phyloP scores from a whole-genome alignment of 2,888 invertebrate species.

The Nomada goodeniana region DNA sequence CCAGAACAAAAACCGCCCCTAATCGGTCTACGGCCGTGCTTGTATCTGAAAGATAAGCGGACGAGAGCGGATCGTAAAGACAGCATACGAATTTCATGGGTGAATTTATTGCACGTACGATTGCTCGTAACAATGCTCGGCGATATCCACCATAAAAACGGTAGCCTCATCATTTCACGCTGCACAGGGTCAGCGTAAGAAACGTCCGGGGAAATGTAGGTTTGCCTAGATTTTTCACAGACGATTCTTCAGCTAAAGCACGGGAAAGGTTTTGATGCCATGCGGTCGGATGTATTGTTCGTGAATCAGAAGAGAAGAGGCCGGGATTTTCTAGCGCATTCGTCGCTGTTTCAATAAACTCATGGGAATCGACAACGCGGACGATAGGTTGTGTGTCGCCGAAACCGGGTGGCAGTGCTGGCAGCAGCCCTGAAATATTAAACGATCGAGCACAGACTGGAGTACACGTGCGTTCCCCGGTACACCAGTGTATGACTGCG shows the following conservation, averaged over 20 bases:
- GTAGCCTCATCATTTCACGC: slow-evolving; percentile 25
- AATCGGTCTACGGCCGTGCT: neutral
- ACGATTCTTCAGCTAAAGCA: slow-evolving; percentile 21
- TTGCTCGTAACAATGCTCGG: slow-evolving; percentile 25
- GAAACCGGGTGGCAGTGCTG: slow-evolving; percentile 45
- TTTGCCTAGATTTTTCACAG: slow-evolving; percentile 36
- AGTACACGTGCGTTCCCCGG: slow-evolving; percentile 12
- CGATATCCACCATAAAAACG: slow-evolving; percentile 24
- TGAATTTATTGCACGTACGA: slow-evolving; percentile 35
- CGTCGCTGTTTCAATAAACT: slow-evolving; percentile 75
- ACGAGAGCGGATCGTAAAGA: slow-evolving; percentile 31
- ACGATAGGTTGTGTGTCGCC: slow-evolving; percentile 66
- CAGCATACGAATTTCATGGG: slow-evolving; percentile 31
- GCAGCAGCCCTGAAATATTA: slow-evolving; percentile 76
- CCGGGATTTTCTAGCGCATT: slow-evolving; percentile 61
- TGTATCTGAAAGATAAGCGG: neutral
- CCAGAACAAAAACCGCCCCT: neutral
- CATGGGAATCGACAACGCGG: slow-evolving; percentile 76
- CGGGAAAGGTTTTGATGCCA: slow-evolving; percentile 3
- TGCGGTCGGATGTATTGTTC: slow-evolving; percentile 50
- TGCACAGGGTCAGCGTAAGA: slow-evolving; percentile 22
- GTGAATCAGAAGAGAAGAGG: slow-evolving; percentile 35
- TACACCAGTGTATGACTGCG: slow-evolving; percentile 21
- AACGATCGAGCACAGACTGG: slow-evolving; percentile 64
- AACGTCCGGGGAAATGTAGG: neutral